A percentile compares a stretch with the other conserved stretches of the same genome.
Conservation (phyloP, 2,113 vertebrate genomes). For the Ovis aries region ARS-UI_Ramb_v3.0 NC_056056.1:181658001-181658500, state of each 20-base stretch:
- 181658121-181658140: neutral
- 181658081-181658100: neutral
- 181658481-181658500: too few species aligned
- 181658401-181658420: too few species aligned
- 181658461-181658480: too few species aligned
- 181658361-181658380: too few species aligned
- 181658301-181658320: too few species aligned
- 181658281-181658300: too few species aligned
- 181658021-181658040: neutral
- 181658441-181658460: too few species aligned
- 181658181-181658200: neutral
- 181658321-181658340: too few species aligned
- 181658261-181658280: neutral
- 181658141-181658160: neutral
- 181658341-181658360: too few species aligned
- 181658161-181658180: neutral
- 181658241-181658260: neutral
- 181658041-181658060: neutral
- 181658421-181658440: too few species aligned
- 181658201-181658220: neutral
- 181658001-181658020: neutral
- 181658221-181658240: neutral
- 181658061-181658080: neutral
- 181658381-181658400: too few species aligned
- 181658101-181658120: neutral